Percentiles rank a stretch among this genome's conserved stretches.
These are phyloP conservation scores for Luidia sarsii DNA, from an alignment of 53 echinoderm and acorn worm species.

Conservation along the genomic window DNA sequence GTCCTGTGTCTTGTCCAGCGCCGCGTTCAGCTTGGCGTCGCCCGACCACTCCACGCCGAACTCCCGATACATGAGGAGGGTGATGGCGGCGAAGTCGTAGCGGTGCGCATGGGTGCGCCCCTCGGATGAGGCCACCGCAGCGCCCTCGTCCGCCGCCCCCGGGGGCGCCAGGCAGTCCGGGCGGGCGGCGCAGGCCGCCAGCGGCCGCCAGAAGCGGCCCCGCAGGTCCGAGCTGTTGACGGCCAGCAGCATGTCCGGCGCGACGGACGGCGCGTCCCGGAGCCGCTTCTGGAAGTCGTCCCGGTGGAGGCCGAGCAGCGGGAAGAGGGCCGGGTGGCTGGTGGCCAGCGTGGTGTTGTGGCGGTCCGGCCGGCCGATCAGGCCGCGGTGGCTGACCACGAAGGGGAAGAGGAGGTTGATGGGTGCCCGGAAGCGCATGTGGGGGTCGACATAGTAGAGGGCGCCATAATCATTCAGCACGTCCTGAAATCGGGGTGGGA, in stretches of 20 bases:
- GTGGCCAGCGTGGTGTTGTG: slow-evolving; percentile 45
- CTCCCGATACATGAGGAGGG: slow-evolving; percentile 70
- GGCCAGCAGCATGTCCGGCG: slow-evolving; percentile 64
- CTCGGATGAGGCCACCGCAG: slow-evolving; percentile 17
- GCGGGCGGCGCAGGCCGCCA: slow-evolving; percentile 59
- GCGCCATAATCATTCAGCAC: slow-evolving; percentile 80
- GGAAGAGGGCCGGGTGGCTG: slow-evolving; percentile 75
- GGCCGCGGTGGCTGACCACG: slow-evolving; percentile 66
- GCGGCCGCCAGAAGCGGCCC: slow-evolving; percentile 65
- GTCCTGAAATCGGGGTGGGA: slow-evolving; percentile 62
- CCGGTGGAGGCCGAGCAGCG: slow-evolving; percentile 21
- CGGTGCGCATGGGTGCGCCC: slow-evolving; percentile 69
- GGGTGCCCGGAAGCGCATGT: slow-evolving; percentile 83
- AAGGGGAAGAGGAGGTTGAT: slow-evolving; percentile 81
- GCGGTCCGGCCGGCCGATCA: slow-evolving; percentile 61
- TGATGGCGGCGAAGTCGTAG: slow-evolving; percentile 73
- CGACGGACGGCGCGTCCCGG: slow-evolving; percentile 58
- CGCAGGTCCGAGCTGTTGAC: slow-evolving; percentile 69
- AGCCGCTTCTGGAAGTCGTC: slow-evolving; percentile 51
- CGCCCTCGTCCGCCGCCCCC: slow-evolving; percentile 64
- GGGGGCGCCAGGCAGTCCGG: slow-evolving; percentile 82
- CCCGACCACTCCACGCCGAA: slow-evolving; percentile 63
- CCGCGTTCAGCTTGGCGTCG: slow-evolving; percentile 44
- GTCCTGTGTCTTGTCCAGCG: slow-evolving; percentile 63
- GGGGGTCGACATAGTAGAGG: slow-evolving; percentile 80